Evolutionary conservation across 2,888 invertebrate species (phyloP).

Genomic region (Sminthurinus aureus): DNA sequence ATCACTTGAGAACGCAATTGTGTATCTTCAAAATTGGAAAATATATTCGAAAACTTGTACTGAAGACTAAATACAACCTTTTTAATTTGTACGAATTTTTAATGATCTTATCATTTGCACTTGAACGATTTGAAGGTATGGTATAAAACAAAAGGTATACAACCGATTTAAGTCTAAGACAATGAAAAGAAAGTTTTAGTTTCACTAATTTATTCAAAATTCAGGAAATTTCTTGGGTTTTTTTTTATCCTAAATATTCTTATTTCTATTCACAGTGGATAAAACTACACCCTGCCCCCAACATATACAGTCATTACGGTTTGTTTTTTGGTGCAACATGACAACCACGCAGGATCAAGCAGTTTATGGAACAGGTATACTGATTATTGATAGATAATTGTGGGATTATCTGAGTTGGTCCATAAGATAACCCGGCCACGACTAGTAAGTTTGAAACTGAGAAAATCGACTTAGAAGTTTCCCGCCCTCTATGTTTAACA

Average conservation of each 20-base stretch:
- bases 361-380: slow-evolving; percentile 80
- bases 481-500: too few relatives aligned
- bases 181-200: too few relatives aligned
- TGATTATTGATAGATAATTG: too few relatives aligned
- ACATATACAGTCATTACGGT: slow-evolving; percentile 70
- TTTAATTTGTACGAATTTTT: slow-evolving; percentile 85
- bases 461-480: too few relatives aligned
- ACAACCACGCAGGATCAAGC: slow-evolving; percentile 68
- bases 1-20: slow-evolving; percentile 75
- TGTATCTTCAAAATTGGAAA: slow-evolving; percentile 75
- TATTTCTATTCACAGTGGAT: slow-evolving; percentile 28
- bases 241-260: slow-evolving; percentile 3
- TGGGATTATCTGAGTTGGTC: too few relatives aligned
- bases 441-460: too few relatives aligned
- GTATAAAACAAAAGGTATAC: slow-evolving; percentile 4
- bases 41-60: slow-evolving; percentile 72
- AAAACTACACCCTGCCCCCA: slow-evolving; percentile 38
- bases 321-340: slow-evolving; percentile 80
- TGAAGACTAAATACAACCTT: slow-evolving; percentile 78
- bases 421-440: too few relatives aligned
- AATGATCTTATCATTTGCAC: slow-evolving; percentile 79
- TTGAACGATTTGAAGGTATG: slow-evolving; percentile 66
- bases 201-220: too few relatives aligned
- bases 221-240: too few relatives aligned
- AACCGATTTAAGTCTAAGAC: too few relatives aligned